A percentile compares a stretch with the other conserved stretches of the same genome.
These are phyloP conservation scores for Pygmarrhopalites habei DNA, from an alignment of 1,140 invertebrate species.

Conservation along the genomic window DNA sequence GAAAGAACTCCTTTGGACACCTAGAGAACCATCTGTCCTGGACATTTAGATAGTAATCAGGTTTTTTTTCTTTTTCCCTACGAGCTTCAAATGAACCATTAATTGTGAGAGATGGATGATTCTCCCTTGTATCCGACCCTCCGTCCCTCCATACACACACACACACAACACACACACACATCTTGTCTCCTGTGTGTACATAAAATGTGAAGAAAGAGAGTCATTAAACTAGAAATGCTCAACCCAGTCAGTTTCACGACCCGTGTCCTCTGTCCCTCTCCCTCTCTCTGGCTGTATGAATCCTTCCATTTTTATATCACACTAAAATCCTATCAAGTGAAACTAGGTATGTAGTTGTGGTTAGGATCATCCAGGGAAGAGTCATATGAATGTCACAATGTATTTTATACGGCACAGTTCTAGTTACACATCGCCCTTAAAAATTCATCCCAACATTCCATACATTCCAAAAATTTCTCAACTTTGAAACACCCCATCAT, in stretches of 20 bases:
- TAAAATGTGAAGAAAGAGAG: constrained; percentile 1
- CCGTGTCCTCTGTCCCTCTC: too few species aligned
- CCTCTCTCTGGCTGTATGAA: too few species aligned
- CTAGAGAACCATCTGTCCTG: constrained; percentile 5
- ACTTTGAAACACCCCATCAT: neutral
- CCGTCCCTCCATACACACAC: neutral
- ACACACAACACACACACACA: neutral
- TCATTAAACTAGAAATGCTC: too few species aligned
- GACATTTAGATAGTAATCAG: constrained; percentile 14
- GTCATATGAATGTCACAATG: constrained; percentile 6
- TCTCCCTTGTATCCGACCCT: neutral
- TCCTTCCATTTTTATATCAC: too few species aligned
- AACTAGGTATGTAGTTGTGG: too few species aligned
- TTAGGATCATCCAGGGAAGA: too few species aligned
- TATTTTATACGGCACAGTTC: neutral
- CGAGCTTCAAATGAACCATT: constrained; percentile 15
- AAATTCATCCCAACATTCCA: neutral
- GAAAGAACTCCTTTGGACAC: neutral
- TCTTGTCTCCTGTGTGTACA: neutral
- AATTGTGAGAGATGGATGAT: constrained; percentile 13
- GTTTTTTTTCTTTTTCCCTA: constrained; percentile 8
- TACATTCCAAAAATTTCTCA: neutral
- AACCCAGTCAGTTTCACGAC: too few species aligned
- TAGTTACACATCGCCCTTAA: neutral
- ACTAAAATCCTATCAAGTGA: too few species aligned